These are phyloP conservation scores for Maconellicoccus hirsutus DNA, from an alignment of 1,140 invertebrate species.

Conservation along the genomic window DNA sequence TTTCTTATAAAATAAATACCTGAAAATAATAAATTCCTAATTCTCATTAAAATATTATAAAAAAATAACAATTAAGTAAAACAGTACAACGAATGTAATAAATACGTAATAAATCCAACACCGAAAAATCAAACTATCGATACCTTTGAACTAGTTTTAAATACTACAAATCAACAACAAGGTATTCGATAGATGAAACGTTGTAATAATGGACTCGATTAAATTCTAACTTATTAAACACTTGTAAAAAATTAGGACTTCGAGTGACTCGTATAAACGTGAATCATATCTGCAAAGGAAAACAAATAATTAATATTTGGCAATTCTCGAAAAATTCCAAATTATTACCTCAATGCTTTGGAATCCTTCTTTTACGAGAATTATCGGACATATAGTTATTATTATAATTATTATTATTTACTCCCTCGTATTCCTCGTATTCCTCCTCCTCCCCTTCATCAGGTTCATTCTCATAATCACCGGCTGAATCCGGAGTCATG, in stretches of 20 bases:
- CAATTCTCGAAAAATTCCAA: no score
- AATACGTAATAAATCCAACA: neutral
- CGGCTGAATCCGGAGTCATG: neutral
- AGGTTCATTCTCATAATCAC: slow-evolving; percentile 12
- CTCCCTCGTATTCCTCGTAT: neutral
- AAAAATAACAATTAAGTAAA: neutral
- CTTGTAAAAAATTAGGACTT: neutral
- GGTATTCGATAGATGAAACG: neutral
- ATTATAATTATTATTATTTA: slow-evolving; percentile 1
- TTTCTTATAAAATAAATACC: no score
- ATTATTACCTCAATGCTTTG: neutral
- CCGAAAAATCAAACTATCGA: neutral
- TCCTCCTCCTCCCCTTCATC: slow-evolving; percentile 3
- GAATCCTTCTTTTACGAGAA: neutral
- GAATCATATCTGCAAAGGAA: neutral
- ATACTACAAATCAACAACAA: neutral
- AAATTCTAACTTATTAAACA: neutral
- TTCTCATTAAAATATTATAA: no score
- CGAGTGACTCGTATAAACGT: neutral
- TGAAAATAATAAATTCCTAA: no score
- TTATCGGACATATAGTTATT: neutral
- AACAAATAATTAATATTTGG: neutral
- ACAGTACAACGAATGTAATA: neutral
- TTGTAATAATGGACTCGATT: neutral
- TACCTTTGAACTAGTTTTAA: neutral